A percentile compares a stretch with the other conserved stretches of the same genome.
phyloP scores from a whole-genome alignment of 30 jellyfish, hydroid and myxozoan genomes.

The Clytia hemisphaerica region DNA sequence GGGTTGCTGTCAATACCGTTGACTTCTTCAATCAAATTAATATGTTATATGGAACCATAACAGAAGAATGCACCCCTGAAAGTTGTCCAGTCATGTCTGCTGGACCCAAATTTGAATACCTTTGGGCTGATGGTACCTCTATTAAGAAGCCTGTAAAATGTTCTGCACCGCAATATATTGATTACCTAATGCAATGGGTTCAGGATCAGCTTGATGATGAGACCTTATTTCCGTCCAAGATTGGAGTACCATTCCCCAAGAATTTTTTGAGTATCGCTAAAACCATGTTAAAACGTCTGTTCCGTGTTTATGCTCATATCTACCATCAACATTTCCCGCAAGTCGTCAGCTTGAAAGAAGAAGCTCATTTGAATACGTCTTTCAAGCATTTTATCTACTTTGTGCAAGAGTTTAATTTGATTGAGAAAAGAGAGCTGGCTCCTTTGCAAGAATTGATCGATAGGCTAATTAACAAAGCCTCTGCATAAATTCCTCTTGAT shows the following conservation, averaged over 20 bases:
- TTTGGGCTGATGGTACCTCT: slow-evolving; percentile 99
- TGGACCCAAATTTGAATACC: slow-evolving; percentile 96
- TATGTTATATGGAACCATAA: slow-evolving; percentile 89
- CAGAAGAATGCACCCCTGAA: slow-evolving; percentile 93
- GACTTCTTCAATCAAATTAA: slow-evolving; percentile 96
- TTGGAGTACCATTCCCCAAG: slow-evolving; percentile 99
- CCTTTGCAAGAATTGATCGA: slow-evolving; percentile 94
- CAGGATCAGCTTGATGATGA: slow-evolving; percentile 97
- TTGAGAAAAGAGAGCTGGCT: slow-evolving; percentile 94
- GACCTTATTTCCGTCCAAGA: slow-evolving; percentile 88
- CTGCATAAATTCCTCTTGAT: not conserved
- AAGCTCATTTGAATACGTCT: slow-evolving; percentile 87
- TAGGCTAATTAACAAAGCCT: slow-evolving; percentile 61
- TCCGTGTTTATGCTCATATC: slow-evolving; percentile 96
- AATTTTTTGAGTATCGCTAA: slow-evolving; percentile 93
- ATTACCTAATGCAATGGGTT: slow-evolving; percentile 95
- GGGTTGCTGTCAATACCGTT: slow-evolving; percentile 98
- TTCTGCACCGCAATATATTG: slow-evolving; percentile 99
- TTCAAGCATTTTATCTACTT: slow-evolving; percentile 95
- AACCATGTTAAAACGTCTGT: slow-evolving; percentile 86
- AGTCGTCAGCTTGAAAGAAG: slow-evolving; percentile 94
- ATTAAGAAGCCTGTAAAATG: slow-evolving; percentile 95
- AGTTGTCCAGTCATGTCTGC: slow-evolving; percentile 99
- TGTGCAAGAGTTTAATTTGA: slow-evolving; percentile 91
- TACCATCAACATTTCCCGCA: slow-evolving; percentile 96